Conservation (phyloP, 2,888 invertebrate species). For the Phania funesta region DNA sequence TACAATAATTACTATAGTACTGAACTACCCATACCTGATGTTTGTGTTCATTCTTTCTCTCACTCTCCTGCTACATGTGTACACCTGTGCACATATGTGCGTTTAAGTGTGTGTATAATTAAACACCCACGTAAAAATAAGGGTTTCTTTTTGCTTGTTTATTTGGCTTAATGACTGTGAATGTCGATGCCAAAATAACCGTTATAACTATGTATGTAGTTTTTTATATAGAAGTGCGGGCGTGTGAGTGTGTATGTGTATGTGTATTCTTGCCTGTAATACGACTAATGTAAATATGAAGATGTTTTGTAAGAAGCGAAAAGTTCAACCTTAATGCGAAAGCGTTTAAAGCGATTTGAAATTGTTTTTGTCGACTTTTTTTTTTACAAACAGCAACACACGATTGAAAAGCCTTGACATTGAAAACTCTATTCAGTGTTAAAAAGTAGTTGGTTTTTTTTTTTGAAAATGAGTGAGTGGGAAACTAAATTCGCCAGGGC, state of each 20-base stretch:
- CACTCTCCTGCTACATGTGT: neutral
- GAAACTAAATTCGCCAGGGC: too few relatives aligned
- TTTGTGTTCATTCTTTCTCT: neutral
- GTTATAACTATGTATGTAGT: neutral
- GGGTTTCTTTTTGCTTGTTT: neutral
- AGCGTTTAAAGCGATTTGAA: constrained; percentile 13
- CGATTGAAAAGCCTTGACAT: constrained; percentile 28
- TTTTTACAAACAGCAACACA: neutral
- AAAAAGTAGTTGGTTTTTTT: neutral
- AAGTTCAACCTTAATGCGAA: neutral
- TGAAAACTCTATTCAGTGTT: constrained; percentile 1
- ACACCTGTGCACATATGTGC: neutral
- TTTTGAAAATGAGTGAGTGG: neutral
- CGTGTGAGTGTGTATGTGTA: neutral
- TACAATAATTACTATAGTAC: neutral
- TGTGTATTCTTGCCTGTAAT: neutral
- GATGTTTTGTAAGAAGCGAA: neutral
- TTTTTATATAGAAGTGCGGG: neutral
- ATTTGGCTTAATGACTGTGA: constrained; percentile 31
- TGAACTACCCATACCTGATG: neutral
- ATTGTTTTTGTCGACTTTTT: constrained; percentile 4
- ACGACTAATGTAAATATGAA: neutral
- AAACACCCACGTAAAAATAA: neutral
- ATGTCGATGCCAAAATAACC: constrained; percentile 20
- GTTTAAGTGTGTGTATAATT: neutral